These are phyloP conservation scores for Gracilinanus agilis DNA, from an alignment of 2,113 vertebrate species.

Conservation along the genomic window DNA sequence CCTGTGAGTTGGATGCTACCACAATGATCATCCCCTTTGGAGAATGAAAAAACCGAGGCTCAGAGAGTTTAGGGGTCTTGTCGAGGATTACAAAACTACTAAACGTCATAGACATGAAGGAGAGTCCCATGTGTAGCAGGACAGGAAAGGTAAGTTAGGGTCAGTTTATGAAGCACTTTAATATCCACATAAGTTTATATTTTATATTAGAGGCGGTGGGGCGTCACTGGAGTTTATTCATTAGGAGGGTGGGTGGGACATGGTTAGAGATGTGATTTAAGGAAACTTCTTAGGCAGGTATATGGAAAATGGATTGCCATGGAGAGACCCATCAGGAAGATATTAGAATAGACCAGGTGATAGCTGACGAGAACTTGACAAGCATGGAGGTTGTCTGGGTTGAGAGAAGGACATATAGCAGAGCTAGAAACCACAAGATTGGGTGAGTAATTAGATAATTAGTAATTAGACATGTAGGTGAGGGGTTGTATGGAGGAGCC, in stretches of 20 bases:
- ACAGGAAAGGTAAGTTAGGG: too few relatives aligned
- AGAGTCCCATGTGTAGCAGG: too few relatives aligned
- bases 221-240: not conserved
- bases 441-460: not conserved
- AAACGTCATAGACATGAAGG: not conserved
- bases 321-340: not conserved
- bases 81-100: not conserved
- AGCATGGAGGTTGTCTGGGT: not conserved
- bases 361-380: not conserved
- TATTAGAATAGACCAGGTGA: not conserved
- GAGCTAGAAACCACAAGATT: not conserved
- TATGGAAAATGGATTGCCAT: not conserved
- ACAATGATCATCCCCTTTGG: not conserved
- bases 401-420: not conserved
- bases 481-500: not conserved
- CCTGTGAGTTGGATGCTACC: not conserved
- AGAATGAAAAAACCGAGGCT: not conserved
- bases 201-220: not conserved
- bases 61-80: not conserved
- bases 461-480: not conserved
- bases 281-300: not conserved
- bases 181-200: not conserved
- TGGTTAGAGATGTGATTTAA: not conserved
- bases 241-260: not conserved
- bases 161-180: too few relatives aligned